Evolutionary conservation across 2,113 vertebrate genomes (phyloP).

Genomic region (Callipepla squamata): DNA sequence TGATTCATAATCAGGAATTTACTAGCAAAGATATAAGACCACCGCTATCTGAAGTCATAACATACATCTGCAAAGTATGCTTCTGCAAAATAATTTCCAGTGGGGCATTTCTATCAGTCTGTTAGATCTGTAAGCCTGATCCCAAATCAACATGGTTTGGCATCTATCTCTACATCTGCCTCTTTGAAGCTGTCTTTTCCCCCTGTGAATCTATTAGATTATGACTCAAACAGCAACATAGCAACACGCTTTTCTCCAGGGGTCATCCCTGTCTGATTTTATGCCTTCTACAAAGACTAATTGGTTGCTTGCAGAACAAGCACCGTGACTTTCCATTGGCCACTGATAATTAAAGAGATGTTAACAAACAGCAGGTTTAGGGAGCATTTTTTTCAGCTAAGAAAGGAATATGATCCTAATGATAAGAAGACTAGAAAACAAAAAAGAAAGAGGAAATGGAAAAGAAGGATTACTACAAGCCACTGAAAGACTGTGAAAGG

Average conservation of each 20-base stretch:
- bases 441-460: neutral
- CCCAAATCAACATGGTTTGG: neutral
- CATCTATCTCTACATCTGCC: constrained; percentile 60
- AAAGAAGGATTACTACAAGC: neutral
- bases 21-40: neutral
- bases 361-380: neutral
- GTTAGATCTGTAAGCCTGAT: neutral
- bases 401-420: neutral
- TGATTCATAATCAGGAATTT: neutral
- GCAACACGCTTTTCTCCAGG: constrained; percentile 52
- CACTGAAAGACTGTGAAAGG: neutral
- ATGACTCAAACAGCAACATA: constrained; percentile 58
- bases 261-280: constrained; percentile 52
- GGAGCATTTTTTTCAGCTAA: neutral
- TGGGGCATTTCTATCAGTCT: neutral
- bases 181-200: constrained; percentile 61
- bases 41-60: neutral
- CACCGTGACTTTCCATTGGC: neutral
- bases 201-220: constrained; percentile 57
- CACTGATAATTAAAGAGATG: constrained; percentile 30
- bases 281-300: constrained; percentile 43
- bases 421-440: neutral
- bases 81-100: neutral
- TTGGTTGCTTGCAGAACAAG: constrained; percentile 41
- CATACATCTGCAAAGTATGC: neutral